A percentile compares a stretch with the other conserved stretches of the same genome.
Evolutionary conservation across 2,797 vertebrate genomes (phyloP).

Genomic region (Octomys mimax): DNA sequence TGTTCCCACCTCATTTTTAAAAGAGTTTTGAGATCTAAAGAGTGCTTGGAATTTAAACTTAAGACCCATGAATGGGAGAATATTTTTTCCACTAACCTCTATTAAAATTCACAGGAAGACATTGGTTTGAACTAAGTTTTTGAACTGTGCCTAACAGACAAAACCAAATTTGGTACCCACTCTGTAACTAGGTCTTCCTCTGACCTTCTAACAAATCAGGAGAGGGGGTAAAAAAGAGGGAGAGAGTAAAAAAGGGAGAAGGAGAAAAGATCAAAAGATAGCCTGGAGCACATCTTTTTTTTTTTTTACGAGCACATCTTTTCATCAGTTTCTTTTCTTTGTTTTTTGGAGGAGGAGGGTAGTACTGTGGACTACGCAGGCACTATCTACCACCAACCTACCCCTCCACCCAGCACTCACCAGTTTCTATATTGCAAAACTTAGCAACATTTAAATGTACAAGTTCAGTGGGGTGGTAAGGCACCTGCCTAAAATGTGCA

Average conservation of each 20-base stretch:
- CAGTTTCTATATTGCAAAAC: not conserved
- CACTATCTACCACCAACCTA: not conserved
- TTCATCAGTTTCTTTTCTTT: not conserved
- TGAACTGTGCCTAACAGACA: not conserved
- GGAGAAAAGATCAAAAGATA: not conserved
- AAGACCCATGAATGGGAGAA: not conserved
- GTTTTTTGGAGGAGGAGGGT: not conserved
- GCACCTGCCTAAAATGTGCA: not conserved
- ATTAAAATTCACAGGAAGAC: not conserved
- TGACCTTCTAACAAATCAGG: not conserved
- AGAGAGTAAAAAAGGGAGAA: not conserved
- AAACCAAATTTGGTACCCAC: conserved; percentile 23
- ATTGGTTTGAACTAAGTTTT: not conserved
- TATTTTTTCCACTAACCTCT: not conserved
- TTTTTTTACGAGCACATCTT: not conserved
- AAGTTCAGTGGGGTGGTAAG: not conserved
- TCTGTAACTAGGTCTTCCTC: not conserved
- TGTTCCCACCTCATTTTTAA: not conserved
- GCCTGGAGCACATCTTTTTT: not conserved
- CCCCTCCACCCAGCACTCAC: not conserved
- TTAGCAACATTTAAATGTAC: conserved; percentile 16
- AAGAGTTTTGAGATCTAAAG: not conserved
- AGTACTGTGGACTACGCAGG: not conserved
- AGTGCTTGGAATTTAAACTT: not conserved
- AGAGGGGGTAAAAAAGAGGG: not conserved